Evolutionary conservation across 2,888 invertebrate species (phyloP).

Genomic region (Gibbula magus): DNA sequence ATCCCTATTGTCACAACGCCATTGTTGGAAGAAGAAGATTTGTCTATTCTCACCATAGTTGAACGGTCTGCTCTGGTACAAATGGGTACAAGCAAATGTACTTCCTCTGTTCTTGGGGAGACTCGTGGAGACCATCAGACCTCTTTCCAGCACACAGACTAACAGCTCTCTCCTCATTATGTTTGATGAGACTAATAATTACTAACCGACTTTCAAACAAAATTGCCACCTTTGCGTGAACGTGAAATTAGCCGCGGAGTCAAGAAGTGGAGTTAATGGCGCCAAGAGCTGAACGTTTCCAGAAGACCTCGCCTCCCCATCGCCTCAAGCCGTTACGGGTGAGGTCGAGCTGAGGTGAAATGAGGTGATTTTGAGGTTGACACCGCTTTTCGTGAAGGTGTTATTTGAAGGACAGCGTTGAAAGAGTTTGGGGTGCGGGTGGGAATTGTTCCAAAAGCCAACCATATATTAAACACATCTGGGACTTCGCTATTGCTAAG

Average conservation of each 20-base stretch:
- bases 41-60: background rate
- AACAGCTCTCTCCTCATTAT: background rate
- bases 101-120: no score
- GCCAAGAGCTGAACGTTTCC: background rate
- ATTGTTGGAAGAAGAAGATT: background rate
- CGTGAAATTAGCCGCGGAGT: background rate
- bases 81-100: no score
- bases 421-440: no score
- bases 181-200: background rate
- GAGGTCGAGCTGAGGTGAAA: no score
- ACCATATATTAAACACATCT: no score
- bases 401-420: no score
- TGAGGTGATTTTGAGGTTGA: no score
- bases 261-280: background rate
- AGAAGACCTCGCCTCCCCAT: background rate
- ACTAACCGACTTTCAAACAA: conserved; percentile 5
- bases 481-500: no score
- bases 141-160: background rate
- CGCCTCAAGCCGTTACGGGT: background rate
- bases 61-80: background rate
- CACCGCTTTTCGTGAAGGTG: no score
- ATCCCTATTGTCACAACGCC: background rate
- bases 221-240: background rate
- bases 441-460: no score
- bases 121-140: no score